phyloP scores from a whole-genome alignment of 1,140 invertebrate species.

The Drosophila willistoni region DNA sequence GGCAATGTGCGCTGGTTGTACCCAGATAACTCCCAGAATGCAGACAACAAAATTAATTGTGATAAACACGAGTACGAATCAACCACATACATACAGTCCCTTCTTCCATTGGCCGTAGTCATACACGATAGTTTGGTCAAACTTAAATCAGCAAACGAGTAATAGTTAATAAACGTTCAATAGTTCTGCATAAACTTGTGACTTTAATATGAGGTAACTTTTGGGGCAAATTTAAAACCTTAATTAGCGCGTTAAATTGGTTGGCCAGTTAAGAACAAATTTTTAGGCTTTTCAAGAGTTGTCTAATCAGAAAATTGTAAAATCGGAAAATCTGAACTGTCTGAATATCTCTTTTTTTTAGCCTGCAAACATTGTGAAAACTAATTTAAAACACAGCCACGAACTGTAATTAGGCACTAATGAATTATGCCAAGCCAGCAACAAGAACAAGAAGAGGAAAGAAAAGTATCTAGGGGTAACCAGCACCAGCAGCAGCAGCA shows the following conservation, averaged over 20 bases:
- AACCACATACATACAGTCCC: too few species aligned
- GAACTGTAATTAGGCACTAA: slow-evolving; percentile 65
- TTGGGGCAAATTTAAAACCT: not conserved
- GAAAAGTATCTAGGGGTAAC: slow-evolving; percentile 44
- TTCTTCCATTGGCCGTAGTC: too few species aligned
- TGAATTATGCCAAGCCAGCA: slow-evolving; percentile 45
- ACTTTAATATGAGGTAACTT: too few species aligned
- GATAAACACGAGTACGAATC: not conserved
- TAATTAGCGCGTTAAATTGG: not conserved
- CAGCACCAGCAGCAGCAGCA: slow-evolving; percentile 61
- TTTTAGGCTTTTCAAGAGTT: not conserved
- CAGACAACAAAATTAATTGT: not conserved
- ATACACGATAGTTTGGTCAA: too few species aligned
- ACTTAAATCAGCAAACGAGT: too few species aligned
- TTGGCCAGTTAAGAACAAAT: not conserved
- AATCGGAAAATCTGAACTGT: slow-evolving; percentile 11
- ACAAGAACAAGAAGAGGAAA: slow-evolving; percentile 3
- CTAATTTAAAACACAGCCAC: slow-evolving; percentile 55
- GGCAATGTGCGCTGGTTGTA: not conserved
- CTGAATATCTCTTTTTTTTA: slow-evolving; percentile 31
- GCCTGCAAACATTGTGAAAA: slow-evolving; percentile 18
- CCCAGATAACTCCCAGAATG: too few species aligned
- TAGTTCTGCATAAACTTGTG: too few species aligned
- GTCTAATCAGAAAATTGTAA: slow-evolving; percentile 46
- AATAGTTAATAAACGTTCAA: too few species aligned